These are phyloP conservation scores for Anguilla obscura DNA, from an alignment of 2,797 vertebrate genomes.

Conservation along the genomic window DNA sequence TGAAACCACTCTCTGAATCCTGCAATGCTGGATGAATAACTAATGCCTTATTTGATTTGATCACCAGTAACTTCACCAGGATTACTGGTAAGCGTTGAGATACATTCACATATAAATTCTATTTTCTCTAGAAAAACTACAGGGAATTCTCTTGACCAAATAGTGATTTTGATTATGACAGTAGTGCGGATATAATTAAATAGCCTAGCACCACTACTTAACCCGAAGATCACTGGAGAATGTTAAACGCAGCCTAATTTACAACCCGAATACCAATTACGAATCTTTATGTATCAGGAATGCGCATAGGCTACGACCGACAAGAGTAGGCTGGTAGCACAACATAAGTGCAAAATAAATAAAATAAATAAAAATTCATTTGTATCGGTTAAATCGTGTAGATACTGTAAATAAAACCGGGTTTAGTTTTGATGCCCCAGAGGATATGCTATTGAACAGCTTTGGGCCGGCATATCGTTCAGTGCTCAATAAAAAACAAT, in stretches of 20 bases:
- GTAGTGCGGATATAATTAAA: background rate
- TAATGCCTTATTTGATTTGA: background rate
- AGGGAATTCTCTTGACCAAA: background rate
- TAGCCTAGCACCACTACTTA: background rate
- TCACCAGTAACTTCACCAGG: background rate
- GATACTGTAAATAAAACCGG: no score
- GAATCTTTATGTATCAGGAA: background rate
- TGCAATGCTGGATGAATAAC: background rate
- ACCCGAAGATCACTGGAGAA: background rate
- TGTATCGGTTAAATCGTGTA: no score
- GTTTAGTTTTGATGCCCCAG: no score
- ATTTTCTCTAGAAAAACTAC: background rate
- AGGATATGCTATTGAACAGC: no score
- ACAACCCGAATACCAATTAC: background rate
- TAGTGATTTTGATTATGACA: background rate
- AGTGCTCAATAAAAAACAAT: no score
- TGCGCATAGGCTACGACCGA: background rate
- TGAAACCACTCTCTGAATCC: slow-evolving; percentile 23
- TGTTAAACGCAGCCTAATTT: background rate
- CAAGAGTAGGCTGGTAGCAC: no score
- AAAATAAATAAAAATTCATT: no score
- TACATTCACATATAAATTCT: background rate
- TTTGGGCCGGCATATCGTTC: no score
- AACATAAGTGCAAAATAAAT: no score
- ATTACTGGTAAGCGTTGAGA: background rate